Percentiles rank a stretch among this genome's conserved stretches.
phyloP scores from a whole-genome alignment of 2,888 invertebrate genomes.

The Tridacna gigas region DNA sequence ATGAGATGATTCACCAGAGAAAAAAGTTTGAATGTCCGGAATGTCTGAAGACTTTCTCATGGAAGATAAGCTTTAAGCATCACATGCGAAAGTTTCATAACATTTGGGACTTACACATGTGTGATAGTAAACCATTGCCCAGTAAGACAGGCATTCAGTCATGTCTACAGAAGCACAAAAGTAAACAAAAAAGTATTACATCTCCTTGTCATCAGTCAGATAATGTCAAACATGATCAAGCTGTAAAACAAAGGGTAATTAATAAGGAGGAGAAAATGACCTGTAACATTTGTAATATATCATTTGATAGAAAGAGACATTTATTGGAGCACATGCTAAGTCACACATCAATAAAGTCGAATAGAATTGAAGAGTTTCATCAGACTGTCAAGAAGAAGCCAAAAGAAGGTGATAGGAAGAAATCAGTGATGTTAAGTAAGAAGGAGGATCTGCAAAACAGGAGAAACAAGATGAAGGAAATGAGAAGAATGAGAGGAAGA shows the following conservation, averaged over 20 bases:
- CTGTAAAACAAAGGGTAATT: background rate
- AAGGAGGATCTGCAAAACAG: background rate
- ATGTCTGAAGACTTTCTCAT: too few relatives aligned
- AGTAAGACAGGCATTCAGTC: conserved; percentile 15
- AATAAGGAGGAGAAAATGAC: background rate
- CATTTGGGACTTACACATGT: too few relatives aligned
- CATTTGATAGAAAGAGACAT: background rate
- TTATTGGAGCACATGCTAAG: conserved; percentile 13
- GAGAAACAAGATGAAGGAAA: background rate
- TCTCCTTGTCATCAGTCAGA: background rate
- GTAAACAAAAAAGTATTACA: background rate
- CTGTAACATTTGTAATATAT: conserved; percentile 11
- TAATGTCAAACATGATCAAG: background rate
- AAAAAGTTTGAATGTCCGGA: too few relatives aligned
- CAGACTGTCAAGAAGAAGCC: background rate
- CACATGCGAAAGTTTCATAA: too few relatives aligned
- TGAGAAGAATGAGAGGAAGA: background rate
- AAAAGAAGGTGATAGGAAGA: background rate
- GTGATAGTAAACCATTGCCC: too few relatives aligned
- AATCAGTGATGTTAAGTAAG: background rate
- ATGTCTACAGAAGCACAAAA: conserved; percentile 22
- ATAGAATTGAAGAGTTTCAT: background rate
- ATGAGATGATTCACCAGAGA: too few relatives aligned
- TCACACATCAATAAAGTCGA: background rate
- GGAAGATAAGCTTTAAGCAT: too few relatives aligned